These are phyloP conservation scores for Orthosia gracilis DNA, from an alignment of 2,888 invertebrate genomes.

Conservation along the genomic window DNA sequence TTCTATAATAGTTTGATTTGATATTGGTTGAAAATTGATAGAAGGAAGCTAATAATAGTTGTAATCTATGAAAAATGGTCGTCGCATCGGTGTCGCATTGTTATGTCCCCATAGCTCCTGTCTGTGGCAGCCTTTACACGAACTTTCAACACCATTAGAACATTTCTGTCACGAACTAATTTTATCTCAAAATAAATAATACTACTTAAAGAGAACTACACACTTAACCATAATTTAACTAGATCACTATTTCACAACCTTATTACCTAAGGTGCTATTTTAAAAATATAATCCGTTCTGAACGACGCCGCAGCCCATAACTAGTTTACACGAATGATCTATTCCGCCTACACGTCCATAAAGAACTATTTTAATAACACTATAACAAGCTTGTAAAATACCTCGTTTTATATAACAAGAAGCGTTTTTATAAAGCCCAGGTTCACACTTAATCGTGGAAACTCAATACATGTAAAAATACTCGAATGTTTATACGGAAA, in stretches of 20 bases:
- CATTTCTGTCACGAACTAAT: background rate
- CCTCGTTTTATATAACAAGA: slow-evolving; percentile 68
- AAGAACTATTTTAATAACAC: slow-evolving; percentile 75
- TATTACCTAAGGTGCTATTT: slow-evolving; percentile 46
- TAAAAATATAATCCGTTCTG: slow-evolving; percentile 56
- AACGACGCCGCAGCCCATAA: slow-evolving; percentile 63
- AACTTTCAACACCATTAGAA: background rate
- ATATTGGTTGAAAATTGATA: slow-evolving; percentile 19
- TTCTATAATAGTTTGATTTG: slow-evolving; percentile 51
- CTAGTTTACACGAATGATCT: slow-evolving; percentile 68
- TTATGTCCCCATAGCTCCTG: too few species aligned
- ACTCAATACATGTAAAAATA: slow-evolving; percentile 29
- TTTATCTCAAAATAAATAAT: slow-evolving; percentile 10
- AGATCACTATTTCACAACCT: slow-evolving; percentile 39
- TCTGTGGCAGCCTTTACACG: background rate
- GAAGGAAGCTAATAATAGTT: background rate
- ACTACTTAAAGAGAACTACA: background rate
- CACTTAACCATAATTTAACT: slow-evolving; percentile 14
- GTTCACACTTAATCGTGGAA: slow-evolving; percentile 55
- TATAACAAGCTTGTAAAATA: slow-evolving; percentile 75
- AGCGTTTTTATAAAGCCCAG: slow-evolving; percentile 54
- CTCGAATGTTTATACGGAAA: slow-evolving; percentile 24
- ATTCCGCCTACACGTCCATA: slow-evolving; percentile 74
- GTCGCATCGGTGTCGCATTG: background rate
- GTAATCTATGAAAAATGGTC: background rate